Evolutionary conservation across 2,888 invertebrate species (phyloP).

Genomic region (Chouioia cunea): DNA sequence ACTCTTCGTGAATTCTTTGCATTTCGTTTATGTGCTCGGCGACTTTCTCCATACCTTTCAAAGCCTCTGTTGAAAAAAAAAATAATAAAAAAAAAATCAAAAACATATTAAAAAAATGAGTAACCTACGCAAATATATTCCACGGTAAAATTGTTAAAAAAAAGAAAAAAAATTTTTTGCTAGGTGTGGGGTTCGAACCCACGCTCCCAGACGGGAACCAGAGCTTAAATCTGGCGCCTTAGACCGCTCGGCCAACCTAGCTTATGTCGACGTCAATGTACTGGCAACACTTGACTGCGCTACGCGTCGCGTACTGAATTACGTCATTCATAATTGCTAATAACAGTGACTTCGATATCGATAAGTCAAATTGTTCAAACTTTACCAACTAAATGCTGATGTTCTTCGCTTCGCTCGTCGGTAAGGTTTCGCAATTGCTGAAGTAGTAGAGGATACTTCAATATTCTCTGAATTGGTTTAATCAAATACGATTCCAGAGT

Average conservation of each 20-base stretch:
- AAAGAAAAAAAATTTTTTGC: slow-evolving; percentile 65
- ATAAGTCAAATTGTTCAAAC: slow-evolving; percentile 53
- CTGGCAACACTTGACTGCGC: not conserved
- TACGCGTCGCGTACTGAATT: not conserved
- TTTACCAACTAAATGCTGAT: slow-evolving; percentile 91
- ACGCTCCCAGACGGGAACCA: slow-evolving; percentile 77
- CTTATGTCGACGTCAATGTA: slow-evolving; percentile 50
- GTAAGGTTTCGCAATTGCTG: slow-evolving; percentile 96
- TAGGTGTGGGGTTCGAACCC: slow-evolving; percentile 80
- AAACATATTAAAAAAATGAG: slow-evolving; percentile 20
- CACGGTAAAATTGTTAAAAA: slow-evolving; percentile 1
- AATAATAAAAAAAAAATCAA: slow-evolving; percentile 32
- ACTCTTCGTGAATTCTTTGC: slow-evolving; percentile 99
- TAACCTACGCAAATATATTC: not conserved
- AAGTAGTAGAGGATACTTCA: slow-evolving; percentile 95
- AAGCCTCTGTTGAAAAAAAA: slow-evolving; percentile 79
- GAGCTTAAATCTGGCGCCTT: slow-evolving; percentile 80
- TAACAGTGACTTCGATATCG: no score
- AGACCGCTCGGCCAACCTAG: slow-evolving; percentile 80
- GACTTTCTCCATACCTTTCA: slow-evolving; percentile 98
- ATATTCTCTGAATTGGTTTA: slow-evolving; percentile 97
- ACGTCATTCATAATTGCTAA: not conserved
- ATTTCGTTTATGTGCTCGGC: slow-evolving; percentile 99
- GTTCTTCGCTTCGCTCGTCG: slow-evolving; percentile 92
- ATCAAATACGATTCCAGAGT: slow-evolving; percentile 98